A percentile compares a stretch with the other conserved stretches of the same genome.
Evolutionary conservation across 2,888 invertebrate species (phyloP).

Genomic region (Carterocephalus palaemon): DNA sequence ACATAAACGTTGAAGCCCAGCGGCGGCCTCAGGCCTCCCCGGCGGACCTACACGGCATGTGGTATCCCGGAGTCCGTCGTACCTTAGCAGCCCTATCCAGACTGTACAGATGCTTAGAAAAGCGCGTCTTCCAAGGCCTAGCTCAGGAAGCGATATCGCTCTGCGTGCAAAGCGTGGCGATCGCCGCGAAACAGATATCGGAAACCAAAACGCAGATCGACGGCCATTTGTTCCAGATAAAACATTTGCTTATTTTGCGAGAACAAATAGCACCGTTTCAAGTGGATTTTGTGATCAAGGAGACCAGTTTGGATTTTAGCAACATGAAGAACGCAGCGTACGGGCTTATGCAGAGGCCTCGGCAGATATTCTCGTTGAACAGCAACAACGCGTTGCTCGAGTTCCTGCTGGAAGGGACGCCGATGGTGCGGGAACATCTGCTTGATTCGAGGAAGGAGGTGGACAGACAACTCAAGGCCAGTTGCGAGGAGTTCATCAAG

Average conservation of each 20-base stretch:
- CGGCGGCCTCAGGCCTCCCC: constrained; percentile 82
- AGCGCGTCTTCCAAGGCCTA: constrained; percentile 96
- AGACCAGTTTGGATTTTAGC: constrained; percentile 95
- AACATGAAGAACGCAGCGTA: constrained; percentile 93
- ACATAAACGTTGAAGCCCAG: constrained; percentile 72
- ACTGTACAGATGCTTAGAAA: constrained; percentile 90
- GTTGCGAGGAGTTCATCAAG: constrained; percentile 93
- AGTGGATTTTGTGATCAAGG: constrained; percentile 94
- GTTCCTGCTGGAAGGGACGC: constrained; percentile 94
- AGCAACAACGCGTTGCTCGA: constrained; percentile 95
- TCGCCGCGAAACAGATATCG: constrained; percentile 89
- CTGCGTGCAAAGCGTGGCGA: constrained; percentile 93
- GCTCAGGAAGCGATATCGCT: constrained; percentile 96
- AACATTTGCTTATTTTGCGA: constrained; percentile 96
- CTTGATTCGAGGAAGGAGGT: constrained; percentile 98
- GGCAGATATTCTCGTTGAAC: constrained; percentile 91
- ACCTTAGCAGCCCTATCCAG: constrained; percentile 97
- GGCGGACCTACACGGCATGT: constrained; percentile 99
- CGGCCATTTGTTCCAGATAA: constrained; percentile 97
- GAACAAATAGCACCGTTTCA: constrained; percentile 99
- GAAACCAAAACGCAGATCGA: constrained; percentile 89
- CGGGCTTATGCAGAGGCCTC: constrained; percentile 85
- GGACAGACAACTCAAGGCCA: constrained; percentile 92
- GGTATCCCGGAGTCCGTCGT: constrained; percentile 98
- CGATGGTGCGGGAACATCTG: constrained; percentile 93